Evolutionary conservation across 2,888 invertebrate species (phyloP).

Genomic region (Steinernema hermaphroditum): DNA sequence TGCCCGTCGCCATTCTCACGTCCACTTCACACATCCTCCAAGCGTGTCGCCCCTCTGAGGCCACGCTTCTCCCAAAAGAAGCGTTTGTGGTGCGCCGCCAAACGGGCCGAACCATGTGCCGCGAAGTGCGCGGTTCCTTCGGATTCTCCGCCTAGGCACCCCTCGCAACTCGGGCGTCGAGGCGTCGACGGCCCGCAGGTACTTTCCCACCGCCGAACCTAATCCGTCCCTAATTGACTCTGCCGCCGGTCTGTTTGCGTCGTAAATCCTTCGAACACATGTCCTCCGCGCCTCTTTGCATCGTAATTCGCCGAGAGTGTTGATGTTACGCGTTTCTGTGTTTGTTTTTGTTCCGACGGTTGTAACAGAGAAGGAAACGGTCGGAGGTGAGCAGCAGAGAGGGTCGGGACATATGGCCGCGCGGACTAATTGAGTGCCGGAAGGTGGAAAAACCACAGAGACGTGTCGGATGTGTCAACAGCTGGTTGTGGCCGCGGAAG

Average conservation of each 20-base stretch:
- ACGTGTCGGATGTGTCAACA: slow-evolving; percentile 19
- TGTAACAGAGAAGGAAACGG: slow-evolving; percentile 21
- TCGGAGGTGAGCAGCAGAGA: slow-evolving; percentile 26
- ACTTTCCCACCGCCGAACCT: slow-evolving; percentile 19
- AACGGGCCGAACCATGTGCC: background rate
- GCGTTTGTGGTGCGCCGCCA: slow-evolving; percentile 13
- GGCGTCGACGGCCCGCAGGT: slow-evolving; percentile 7
- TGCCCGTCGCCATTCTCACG: background rate
- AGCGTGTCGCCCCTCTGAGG: background rate
- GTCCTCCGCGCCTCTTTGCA: slow-evolving; percentile 15
- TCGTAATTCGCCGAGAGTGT: slow-evolving; percentile 31
- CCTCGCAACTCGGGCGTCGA: slow-evolving; percentile 12
- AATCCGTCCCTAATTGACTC: slow-evolving; percentile 25
- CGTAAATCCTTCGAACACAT: slow-evolving; percentile 29
- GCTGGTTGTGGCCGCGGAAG: background rate
- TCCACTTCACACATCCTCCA: background rate
- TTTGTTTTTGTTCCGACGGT: slow-evolving; percentile 11
- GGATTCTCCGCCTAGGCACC: background rate
- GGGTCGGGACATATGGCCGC: slow-evolving; percentile 4
- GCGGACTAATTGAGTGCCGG: slow-evolving; percentile 27
- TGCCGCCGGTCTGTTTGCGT: slow-evolving; percentile 29
- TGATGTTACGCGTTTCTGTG: slow-evolving; percentile 28
- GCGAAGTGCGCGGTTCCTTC: slow-evolving; percentile 2
- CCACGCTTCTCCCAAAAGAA: background rate
- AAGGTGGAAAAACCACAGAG: slow-evolving; percentile 30